These are phyloP conservation scores for Mastigias papua DNA, from an alignment of 30 jellyfish, hydroid and myxozoan species.

Conservation along the genomic window DNA sequence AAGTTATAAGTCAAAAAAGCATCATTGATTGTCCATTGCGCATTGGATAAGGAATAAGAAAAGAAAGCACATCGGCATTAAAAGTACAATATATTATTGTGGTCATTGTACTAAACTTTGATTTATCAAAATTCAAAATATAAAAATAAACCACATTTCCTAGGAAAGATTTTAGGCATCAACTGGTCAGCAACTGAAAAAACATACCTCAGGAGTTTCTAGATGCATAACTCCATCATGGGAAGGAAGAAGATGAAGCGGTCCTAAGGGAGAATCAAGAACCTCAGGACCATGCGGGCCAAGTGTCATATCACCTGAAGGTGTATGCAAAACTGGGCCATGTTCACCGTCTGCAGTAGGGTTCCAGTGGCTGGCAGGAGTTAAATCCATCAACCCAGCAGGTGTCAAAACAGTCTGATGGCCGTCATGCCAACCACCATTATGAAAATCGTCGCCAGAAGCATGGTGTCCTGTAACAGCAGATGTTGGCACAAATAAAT, in stretches of 20 bases:
- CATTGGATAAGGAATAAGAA: too few species aligned
- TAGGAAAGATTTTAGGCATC: too few species aligned
- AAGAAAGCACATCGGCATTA: too few species aligned
- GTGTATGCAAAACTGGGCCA: conserved; percentile 82
- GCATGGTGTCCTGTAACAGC: conserved; percentile 89
- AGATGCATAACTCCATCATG: conserved; percentile 95
- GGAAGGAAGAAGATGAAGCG: conserved; percentile 83
- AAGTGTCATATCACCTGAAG: conserved; percentile 88
- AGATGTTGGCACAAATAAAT: conserved; percentile 79
- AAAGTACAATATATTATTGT: too few species aligned
- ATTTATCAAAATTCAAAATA: too few species aligned
- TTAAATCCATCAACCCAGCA: conserved; percentile 85
- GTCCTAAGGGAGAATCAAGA: conserved; percentile 94
- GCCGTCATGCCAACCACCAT: conserved; percentile 88
- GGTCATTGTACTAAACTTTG: too few species aligned
- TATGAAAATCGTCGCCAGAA: conserved; percentile 67
- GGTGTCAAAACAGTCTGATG: conserved; percentile 93
- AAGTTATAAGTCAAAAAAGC: too few species aligned
- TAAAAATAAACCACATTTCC: too few species aligned
- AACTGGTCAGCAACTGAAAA: too few species aligned
- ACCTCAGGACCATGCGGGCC: conserved; percentile 88
- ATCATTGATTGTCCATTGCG: too few species aligned
- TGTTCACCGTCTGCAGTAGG: conserved; percentile 71
- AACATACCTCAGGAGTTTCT: conserved; percentile 85
- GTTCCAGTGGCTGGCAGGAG: conserved; percentile 75